Base-by-base conservation (phyloP, 37 sponge, comb jelly and placozoan genomes). In the Dysidea cf. avara region DNA sequence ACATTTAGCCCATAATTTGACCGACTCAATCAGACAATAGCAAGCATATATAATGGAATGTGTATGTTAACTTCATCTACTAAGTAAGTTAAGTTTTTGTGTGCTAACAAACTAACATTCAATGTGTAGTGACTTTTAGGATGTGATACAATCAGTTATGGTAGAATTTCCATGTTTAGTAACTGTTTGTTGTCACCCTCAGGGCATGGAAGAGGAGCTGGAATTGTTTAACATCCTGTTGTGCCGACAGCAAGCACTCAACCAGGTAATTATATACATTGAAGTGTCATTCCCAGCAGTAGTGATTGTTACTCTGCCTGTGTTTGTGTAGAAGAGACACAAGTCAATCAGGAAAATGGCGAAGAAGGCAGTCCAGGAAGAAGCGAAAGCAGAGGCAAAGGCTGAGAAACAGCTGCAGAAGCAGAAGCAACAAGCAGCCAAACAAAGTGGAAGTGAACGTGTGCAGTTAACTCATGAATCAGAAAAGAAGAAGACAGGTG, bases 181-280 rank as follows among this genome's bases (percentile, higher is more conserved):
- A n/a, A n/a, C n/a, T n/a, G n/a, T n/a, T 61, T 14, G 6, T 76
- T 69, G 14, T 17, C 31, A 0, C 21, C 24, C 6, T 2, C 61
- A 85, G 85, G 35, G 18, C 17, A 55, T 91, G 37, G 92, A 91
- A 51, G 79, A 86, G 33, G 37, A 79, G 53, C 52, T 91, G 59
- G 87, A 91, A 36, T 82, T 86, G 81, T 82, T 86, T 60, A 91
- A 91, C 72, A 86, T 91, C 7, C 33, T 86, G 63, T 25, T 86
- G 39, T 85, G 75, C 48, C 39, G 92, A 39, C 69, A 81, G 49
- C 38, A 72, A 28, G 80, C 75, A 31, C n/a, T n/a, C n/a, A n/a
- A n/a, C n/a, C n/a, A n/a, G n/a, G n/a, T n/a, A n/a, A n/a, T n/a
- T n/a, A n/a, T n/a, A n/a, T n/a, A n/a, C n/a, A n/a, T n/a, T n/a